These are phyloP conservation scores for Petrophora chlorosata DNA, from an alignment of 2,888 invertebrate genomes.

Conservation along the genomic window DNA sequence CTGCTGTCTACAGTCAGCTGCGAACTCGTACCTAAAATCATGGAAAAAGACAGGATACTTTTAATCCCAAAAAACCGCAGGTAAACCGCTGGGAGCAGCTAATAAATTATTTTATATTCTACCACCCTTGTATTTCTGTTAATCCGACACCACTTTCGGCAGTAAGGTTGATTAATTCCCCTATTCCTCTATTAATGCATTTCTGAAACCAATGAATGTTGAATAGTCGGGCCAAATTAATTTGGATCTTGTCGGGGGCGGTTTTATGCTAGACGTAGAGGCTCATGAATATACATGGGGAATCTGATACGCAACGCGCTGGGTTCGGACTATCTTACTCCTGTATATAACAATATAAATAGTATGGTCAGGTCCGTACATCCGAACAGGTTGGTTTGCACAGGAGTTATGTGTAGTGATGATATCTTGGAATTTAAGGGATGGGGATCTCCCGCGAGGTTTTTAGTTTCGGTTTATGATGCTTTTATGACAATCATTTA, in stretches of 20 bases:
- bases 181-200: constrained; percentile 37
- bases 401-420: background rate
- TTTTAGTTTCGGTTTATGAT: no score
- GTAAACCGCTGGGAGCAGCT: no score
- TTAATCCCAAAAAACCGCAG: no score
- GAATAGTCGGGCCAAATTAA: constrained; percentile 67
- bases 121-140: constrained; percentile 14
- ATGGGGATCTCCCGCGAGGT: no score
- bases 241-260: constrained; percentile 60
- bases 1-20: no score
- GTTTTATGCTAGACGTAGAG: constrained; percentile 45
- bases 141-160: constrained; percentile 28
- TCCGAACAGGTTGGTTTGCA: no score
- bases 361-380: background rate
- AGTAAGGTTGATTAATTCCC: constrained; percentile 35
- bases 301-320: constrained; percentile 29
- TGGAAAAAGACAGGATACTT: no score
- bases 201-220: constrained; percentile 59
- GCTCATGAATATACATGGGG: constrained; percentile 53
- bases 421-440: background rate
- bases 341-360: background rate
- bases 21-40: no score
- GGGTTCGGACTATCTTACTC: constrained; percentile 18
- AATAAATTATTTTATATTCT: no score
- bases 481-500: no score